phyloP scores from a whole-genome alignment of 1,140 invertebrate genomes.

The Polypedilum vanderplanki region DNA sequence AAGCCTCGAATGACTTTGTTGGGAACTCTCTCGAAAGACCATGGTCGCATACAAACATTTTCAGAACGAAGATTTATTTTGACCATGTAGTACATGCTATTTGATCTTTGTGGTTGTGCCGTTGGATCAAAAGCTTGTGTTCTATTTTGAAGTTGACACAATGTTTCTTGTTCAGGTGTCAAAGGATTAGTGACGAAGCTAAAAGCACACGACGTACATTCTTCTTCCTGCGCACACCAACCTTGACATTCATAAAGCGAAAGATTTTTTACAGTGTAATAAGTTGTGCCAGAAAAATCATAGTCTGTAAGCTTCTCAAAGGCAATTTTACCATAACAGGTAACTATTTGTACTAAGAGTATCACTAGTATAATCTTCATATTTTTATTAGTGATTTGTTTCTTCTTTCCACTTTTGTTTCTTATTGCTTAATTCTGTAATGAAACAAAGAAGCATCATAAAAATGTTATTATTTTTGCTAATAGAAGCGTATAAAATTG shows the following conservation, averaged over 20 bases:
- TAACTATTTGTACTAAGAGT: conserved; percentile 17
- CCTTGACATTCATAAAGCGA: conserved; percentile 90
- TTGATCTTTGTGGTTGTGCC: conserved; percentile 69
- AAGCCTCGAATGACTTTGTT: conserved; percentile 84
- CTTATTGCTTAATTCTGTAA: background rate
- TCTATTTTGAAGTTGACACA: conserved; percentile 88
- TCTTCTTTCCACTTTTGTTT: background rate
- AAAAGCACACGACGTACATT: conserved; percentile 84
- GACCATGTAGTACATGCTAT: conserved; percentile 92
- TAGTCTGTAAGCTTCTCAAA: conserved; percentile 91
- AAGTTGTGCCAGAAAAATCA: conserved; percentile 83
- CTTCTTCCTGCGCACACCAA: conserved; percentile 85
- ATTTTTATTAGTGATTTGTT: background rate
- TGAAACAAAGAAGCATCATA: background rate
- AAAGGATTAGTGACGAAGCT: conserved; percentile 87
- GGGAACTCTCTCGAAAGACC: conserved; percentile 87
- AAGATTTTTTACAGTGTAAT: conserved; percentile 86
- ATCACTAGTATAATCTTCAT: conserved; percentile 9
- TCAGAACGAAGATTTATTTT: conserved; percentile 86
- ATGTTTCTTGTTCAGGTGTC: conserved; percentile 83
- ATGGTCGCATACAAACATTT: conserved; percentile 82
- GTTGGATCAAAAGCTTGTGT: conserved; percentile 80
- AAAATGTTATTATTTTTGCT: background rate
- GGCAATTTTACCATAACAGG: conserved; percentile 59
- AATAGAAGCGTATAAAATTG: background rate